Conservation (phyloP, 2,888 invertebrate species). For the Ganaspis brasiliensis region DNA sequence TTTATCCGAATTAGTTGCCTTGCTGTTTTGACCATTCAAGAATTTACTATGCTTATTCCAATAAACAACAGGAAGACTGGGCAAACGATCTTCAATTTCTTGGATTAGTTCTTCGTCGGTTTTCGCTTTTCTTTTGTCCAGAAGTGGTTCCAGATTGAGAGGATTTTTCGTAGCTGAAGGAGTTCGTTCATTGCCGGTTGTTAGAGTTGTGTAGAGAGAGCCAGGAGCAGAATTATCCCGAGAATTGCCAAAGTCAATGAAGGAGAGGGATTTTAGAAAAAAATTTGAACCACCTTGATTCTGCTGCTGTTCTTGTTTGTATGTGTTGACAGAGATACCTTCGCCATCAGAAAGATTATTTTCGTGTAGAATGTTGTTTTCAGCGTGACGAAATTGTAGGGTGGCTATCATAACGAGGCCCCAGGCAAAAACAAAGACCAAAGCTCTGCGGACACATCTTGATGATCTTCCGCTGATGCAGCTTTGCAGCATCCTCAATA, state of each 20-base stretch:
- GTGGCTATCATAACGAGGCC: slow-evolving; percentile 81
- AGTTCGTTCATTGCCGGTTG: slow-evolving; percentile 70
- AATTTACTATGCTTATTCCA: slow-evolving; percentile 89
- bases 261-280: slow-evolving; percentile 81
- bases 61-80: slow-evolving; percentile 92
- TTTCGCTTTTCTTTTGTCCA: slow-evolving; percentile 84
- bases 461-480: slow-evolving; percentile 70
- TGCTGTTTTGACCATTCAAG: slow-evolving; percentile 61
- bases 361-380: slow-evolving; percentile 67
- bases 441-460: slow-evolving; percentile 81
- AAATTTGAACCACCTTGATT: slow-evolving; percentile 81
- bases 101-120: slow-evolving; percentile 89
- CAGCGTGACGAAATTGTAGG: slow-evolving; percentile 77
- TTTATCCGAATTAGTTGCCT: slow-evolving; percentile 23
- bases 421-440: slow-evolving; percentile 80
- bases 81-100: slow-evolving; percentile 90
- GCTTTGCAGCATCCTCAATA: slow-evolving; percentile 67
- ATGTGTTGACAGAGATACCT: slow-evolving; percentile 68
- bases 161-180: slow-evolving; percentile 79
- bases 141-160: slow-evolving; percentile 82
- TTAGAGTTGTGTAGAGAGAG: slow-evolving; percentile 61
- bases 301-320: slow-evolving; percentile 73
- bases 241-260: slow-evolving; percentile 64
- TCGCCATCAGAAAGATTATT: slow-evolving; percentile 65
- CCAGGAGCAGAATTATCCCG: slow-evolving; percentile 61